These are phyloP conservation scores for Hemichromis elongatus DNA, from an alignment of 2,113 vertebrate species.

Conservation along the genomic window DNA sequence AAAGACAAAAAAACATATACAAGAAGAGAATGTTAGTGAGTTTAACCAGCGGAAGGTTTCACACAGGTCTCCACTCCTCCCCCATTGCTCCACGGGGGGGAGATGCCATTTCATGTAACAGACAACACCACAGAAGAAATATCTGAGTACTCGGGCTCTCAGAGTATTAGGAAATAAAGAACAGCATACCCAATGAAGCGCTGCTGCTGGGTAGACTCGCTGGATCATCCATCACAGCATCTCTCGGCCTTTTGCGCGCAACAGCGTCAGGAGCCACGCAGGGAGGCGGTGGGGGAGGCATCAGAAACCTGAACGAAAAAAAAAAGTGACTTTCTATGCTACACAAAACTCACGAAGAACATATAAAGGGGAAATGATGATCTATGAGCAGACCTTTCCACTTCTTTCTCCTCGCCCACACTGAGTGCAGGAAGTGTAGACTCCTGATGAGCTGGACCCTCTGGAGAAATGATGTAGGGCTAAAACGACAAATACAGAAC, in stretches of 20 bases:
- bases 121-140: conserved; percentile 20
- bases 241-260: conserved; percentile 61
- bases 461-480: conserved; percentile 29
- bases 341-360: background rate
- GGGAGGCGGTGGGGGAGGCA: conserved; percentile 70
- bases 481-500: conserved; percentile 5
- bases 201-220: background rate
- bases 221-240: background rate
- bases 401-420: conserved; percentile 23
- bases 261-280: conserved; percentile 21
- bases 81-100: conserved; percentile 51
- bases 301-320: conserved; percentile 58
- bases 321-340: background rate
- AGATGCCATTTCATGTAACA: conserved; percentile 49
- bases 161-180: background rate
- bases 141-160: background rate
- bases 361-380: background rate
- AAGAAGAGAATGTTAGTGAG: conserved; percentile 67
- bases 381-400: conserved; percentile 55
- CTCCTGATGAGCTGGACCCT: conserved; percentile 12
- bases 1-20: conserved; percentile 74
- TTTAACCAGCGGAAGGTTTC: conserved; percentile 21
- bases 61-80: conserved; percentile 69
- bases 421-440: conserved; percentile 22
- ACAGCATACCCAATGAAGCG: conserved; percentile 50